A percentile compares a stretch with the other conserved stretches of the same genome.
These are phyloP conservation scores for Lasioglossum lativentre DNA, from an alignment of 2,888 invertebrate genomes.

Conservation along the genomic window DNA sequence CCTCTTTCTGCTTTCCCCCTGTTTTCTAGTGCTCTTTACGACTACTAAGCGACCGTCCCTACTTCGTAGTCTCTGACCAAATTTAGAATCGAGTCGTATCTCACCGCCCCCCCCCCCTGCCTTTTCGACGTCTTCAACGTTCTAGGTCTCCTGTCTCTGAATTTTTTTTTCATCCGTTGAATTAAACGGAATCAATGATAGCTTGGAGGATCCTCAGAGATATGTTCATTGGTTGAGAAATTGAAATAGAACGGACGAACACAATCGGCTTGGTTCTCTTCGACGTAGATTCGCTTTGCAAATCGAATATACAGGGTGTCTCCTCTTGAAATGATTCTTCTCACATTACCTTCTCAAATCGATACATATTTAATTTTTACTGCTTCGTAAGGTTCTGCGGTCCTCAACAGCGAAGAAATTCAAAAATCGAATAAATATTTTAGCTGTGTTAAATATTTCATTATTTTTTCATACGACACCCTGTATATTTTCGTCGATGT, in stretches of 20 bases:
- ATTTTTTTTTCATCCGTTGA: background rate
- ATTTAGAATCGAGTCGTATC: slow-evolving; percentile 60
- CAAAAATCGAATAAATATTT: no score
- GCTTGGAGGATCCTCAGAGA: background rate
- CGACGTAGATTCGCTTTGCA: background rate
- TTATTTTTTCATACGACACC: no score
- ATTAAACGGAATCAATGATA: background rate
- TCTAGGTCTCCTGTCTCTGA: background rate
- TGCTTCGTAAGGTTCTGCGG: no score
- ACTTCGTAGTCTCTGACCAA: slow-evolving; percentile 26
- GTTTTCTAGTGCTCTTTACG: slow-evolving; percentile 1
- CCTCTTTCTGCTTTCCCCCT: background rate
- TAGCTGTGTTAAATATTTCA: no score
- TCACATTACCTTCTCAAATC: no score
- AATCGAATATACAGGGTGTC: background rate
- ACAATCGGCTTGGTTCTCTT: background rate
- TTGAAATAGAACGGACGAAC: background rate
- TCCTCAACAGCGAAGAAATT: no score
- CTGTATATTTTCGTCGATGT: no score
- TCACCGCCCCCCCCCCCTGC: background rate
- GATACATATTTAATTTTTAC: no score
- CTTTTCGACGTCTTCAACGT: background rate
- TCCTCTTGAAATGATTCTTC: no score
- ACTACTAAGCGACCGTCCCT: slow-evolving; percentile 19
- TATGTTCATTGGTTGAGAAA: background rate